Evolutionary conservation across 1,140 invertebrate species (phyloP).

Genomic region (Gerris buenoi): DNA sequence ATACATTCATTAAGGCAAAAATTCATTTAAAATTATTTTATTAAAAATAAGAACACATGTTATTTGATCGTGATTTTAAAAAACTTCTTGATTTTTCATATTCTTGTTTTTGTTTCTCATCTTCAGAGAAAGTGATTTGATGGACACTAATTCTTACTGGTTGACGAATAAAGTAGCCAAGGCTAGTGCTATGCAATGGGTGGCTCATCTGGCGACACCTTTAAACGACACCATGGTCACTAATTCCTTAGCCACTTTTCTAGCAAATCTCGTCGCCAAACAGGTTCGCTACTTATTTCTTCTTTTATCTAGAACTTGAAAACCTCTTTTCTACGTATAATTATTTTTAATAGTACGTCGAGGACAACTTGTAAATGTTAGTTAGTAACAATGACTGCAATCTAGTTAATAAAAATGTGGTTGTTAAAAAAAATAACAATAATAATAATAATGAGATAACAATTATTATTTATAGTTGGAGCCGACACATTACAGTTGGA

Average conservation of each 20-base stretch:
- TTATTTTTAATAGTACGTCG: background rate
- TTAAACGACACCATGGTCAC: slow-evolving; percentile 49
- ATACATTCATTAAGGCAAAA: no score
- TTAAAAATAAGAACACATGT: no score
- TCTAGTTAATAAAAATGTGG: no score
- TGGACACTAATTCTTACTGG: slow-evolving; percentile 23
- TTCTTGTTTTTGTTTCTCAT: no score
- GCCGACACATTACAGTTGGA: slow-evolving; percentile 21
- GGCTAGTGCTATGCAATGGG: slow-evolving; percentile 40
- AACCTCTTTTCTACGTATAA: background rate
- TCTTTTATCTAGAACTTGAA: background rate
- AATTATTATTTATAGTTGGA: slow-evolving; percentile 26
- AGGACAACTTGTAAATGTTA: no score
- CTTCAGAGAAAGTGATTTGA: slow-evolving; percentile 50
- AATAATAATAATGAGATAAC: background rate
- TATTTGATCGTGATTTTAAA: no score
- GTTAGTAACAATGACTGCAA: no score
- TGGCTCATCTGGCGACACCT: slow-evolving; percentile 53
- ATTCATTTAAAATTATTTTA: no score
- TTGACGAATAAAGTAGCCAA: slow-evolving; percentile 26
- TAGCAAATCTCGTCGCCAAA: slow-evolving; percentile 35
- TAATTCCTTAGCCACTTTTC: slow-evolving; percentile 51
- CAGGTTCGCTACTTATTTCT: slow-evolving; percentile 26
- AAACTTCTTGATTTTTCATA: no score
- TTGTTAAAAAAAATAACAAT: no score